phyloP scores from a whole-genome alignment of 2,113 vertebrate genomes.

The Paratilapia polleni region DNA sequence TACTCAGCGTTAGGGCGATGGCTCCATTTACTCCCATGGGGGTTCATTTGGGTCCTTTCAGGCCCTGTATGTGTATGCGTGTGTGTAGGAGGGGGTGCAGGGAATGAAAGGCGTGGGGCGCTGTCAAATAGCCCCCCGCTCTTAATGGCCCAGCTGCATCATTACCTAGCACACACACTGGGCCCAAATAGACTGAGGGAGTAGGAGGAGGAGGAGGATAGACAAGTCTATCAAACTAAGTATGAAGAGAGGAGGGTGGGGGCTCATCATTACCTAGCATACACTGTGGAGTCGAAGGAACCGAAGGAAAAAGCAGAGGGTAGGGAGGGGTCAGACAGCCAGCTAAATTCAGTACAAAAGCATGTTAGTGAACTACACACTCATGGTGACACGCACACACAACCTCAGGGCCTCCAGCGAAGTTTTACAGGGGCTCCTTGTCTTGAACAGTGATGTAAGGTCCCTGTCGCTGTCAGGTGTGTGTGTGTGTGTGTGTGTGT shows the following conservation, averaged over 20 bases:
- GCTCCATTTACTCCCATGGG: conserved; percentile 78
- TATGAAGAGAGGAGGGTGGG: conserved; percentile 48
- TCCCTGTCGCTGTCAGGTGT: conserved; percentile 45
- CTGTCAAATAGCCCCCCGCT: conserved; percentile 75
- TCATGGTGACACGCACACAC: conserved; percentile 15
- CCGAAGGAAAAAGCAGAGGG: conserved; percentile 48
- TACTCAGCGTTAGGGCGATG: conserved; percentile 53
- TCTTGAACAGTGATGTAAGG: conserved; percentile 44
- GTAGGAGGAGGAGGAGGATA: conserved; percentile 56
- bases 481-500: conserved; percentile 27
- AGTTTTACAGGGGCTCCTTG: conserved; percentile 36
- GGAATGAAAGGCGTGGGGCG: conserved; percentile 67
- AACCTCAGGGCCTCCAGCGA: conserved; percentile 23
- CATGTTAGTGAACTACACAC: conserved; percentile 40
- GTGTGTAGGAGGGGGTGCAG: conserved; percentile 1
- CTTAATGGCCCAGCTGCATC: conserved; percentile 72
- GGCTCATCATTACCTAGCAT: conserved; percentile 60
- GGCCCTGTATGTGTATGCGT: conserved; percentile 16
- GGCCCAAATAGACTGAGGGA: conserved; percentile 66
- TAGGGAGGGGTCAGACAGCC: conserved; percentile 28
- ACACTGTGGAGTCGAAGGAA: conserved; percentile 45
- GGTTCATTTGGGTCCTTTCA: conserved; percentile 70
- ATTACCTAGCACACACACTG: conserved; percentile 74
- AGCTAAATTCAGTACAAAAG: conserved; percentile 49
- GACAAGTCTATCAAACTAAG: conserved; percentile 74